These are phyloP conservation scores for Cryptops parisi DNA, from an alignment of 2,888 invertebrate genomes.

Conservation along the genomic window DNA sequence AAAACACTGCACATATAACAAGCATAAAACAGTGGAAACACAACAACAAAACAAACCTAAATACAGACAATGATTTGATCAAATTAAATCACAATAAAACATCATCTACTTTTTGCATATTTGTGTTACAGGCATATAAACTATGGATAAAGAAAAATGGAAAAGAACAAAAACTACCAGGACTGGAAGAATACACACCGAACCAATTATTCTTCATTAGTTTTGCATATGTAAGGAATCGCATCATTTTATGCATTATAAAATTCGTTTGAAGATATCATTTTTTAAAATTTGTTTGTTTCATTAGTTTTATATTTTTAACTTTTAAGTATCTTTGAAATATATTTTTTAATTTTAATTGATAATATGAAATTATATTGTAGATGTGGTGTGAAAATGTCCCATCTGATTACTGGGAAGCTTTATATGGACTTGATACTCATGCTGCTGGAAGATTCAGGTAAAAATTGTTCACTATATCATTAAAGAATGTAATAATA, in stretches of 20 bases:
- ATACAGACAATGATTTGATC: too few relatives aligned
- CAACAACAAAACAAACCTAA: too few relatives aligned
- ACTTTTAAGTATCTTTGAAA: too few relatives aligned
- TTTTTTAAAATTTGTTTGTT: too few relatives aligned
- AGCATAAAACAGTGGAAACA: too few relatives aligned
- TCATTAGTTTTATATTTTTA: too few relatives aligned
- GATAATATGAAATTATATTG: not conserved
- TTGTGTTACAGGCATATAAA: conserved; percentile 32
- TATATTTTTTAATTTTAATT: too few relatives aligned
- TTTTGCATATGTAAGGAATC: not conserved
- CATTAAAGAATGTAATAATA: not conserved
- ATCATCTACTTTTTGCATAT: too few relatives aligned
- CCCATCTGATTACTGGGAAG: not conserved
- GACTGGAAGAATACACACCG: conserved; percentile 25
- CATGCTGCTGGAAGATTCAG: not conserved
- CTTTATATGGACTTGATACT: not conserved
- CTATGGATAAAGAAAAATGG: conserved; percentile 24
- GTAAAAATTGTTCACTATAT: not conserved
- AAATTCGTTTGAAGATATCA: too few relatives aligned
- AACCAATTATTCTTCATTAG: conserved; percentile 35
- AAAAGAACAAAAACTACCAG: conserved; percentile 21
- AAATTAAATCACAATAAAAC: too few relatives aligned
- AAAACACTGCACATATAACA: too few relatives aligned
- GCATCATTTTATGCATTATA: too few relatives aligned
- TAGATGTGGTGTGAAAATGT: not conserved